Evolutionary conservation across 2,797 vertebrate genomes (phyloP), one percentile per base, ranked within the genome.

Genomic region (Sebastes ruberrimus): DNA sequence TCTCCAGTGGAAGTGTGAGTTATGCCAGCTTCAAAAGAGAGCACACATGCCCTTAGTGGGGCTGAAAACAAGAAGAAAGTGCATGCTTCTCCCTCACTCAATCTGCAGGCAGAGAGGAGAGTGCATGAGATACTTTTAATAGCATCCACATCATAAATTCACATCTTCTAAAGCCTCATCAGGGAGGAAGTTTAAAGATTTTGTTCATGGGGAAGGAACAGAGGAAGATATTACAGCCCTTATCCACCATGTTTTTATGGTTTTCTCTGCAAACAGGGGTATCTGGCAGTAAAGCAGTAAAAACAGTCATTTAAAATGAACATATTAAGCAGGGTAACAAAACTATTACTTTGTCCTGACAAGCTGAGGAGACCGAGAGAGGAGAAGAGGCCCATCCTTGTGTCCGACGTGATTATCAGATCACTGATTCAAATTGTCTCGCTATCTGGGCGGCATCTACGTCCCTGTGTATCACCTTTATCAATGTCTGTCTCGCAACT

Each of bases 401-500:
- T 89, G 87, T 91, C 87, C 84, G 88, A 92, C 80, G 80, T 78
- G 85, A 94, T 94, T 91, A 94, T 84, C 83, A 74, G 60, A 89
- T 90, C 85, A 78, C 83, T 86, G 89, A 93, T 85, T 94, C 82
- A 89, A 86, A 90, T 56, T 87, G 80, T 93, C 87, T 88, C 86
- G 75, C 83, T 93, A 91, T 94, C 87, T 33, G 1, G 10, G 78
- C 83, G 70, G 74, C 81, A 86, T 92, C 88, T 87, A 64, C 61
- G 46, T 89, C 57, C 57, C 69, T 25, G 38, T 59, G 68, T 64
- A 81, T 83, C 82, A 56, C 59, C 57, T 85, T 84, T 85, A 87
- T 89, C 87, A 23, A 33, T 63, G 75, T 65, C 67, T 71, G 80
- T 81, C 84, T 81, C 74, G 81, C 32, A 9, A 74, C 70, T 55